Evolutionary conservation across 2,888 invertebrate species (phyloP).

Genomic region (Aricia artaxerxes): DNA sequence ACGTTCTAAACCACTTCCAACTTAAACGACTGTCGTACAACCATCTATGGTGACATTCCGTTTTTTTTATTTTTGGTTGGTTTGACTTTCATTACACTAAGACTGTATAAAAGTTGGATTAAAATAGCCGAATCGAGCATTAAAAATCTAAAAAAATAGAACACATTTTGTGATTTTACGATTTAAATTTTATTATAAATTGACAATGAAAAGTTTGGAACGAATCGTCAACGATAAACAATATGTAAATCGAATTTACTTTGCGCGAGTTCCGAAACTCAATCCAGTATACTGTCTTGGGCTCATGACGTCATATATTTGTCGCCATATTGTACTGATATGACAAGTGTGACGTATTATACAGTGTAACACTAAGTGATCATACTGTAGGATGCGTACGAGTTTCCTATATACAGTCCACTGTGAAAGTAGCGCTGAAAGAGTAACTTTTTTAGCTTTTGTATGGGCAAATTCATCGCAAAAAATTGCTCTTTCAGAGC

Average conservation of each 20-base stretch:
- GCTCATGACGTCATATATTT: background rate
- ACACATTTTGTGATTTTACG: conserved; percentile 23
- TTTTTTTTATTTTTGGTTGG: no score
- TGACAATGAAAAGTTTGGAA: conserved; percentile 18
- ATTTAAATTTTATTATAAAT: conserved; percentile 13
- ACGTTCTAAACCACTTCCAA: background rate
- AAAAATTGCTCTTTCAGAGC: no score
- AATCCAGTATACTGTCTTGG: background rate
- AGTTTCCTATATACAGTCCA: no score
- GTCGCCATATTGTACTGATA: background rate
- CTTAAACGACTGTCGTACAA: background rate
- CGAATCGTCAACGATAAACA: conserved; percentile 3
- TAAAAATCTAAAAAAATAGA: conserved; percentile 34
- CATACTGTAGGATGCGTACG: no score
- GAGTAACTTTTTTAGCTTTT: no score
- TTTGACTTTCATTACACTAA: background rate
- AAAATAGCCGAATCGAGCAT: conserved; percentile 37
- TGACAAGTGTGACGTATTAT: background rate
- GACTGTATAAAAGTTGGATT: background rate
- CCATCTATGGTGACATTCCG: no score
- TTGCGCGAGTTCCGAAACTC: background rate
- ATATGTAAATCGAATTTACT: conserved; percentile 18
- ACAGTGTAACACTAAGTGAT: no score
- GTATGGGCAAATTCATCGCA: no score
- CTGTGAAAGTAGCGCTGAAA: no score